phyloP scores from a whole-genome alignment of 2,797 vertebrate genomes.

The Gymnopithys bicolor region DNA sequence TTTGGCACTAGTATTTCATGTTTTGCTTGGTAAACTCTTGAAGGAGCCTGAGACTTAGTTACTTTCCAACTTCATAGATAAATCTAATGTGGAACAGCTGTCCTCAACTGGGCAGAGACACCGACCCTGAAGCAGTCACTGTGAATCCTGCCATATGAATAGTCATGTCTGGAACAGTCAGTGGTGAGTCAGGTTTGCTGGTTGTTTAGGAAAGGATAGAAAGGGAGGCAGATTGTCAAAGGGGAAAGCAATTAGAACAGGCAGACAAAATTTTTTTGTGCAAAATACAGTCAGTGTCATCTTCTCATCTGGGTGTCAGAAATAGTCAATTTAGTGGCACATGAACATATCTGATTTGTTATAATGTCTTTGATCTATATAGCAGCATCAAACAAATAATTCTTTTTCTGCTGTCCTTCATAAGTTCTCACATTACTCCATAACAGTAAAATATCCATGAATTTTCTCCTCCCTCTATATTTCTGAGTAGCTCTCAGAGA shows the following conservation, averaged over 20 bases:
- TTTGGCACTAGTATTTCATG: neutral
- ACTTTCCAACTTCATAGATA: neutral
- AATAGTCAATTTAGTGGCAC: neutral
- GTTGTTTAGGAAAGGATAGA: neutral
- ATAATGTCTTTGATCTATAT: neutral
- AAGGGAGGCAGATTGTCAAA: neutral
- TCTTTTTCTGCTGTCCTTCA: neutral
- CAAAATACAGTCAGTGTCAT: neutral
- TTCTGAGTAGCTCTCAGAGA: neutral
- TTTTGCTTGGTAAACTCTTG: neutral
- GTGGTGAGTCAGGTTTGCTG: neutral
- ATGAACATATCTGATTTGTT: neutral
- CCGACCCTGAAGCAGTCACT: neutral
- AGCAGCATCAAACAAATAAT: neutral
- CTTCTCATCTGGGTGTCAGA: neutral
- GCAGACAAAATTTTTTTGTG: neutral
- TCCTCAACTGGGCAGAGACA: neutral
- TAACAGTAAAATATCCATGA: neutral
- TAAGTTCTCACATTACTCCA: neutral
- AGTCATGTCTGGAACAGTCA: neutral
- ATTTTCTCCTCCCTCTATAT: neutral
- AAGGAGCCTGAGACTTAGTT: neutral
- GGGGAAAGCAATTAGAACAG: neutral
- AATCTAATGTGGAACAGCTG: neutral
- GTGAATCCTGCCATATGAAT: neutral